Evolutionary conservation across 2,113 vertebrate genomes (phyloP).

Genomic region (Corythornis vintsioides): DNA sequence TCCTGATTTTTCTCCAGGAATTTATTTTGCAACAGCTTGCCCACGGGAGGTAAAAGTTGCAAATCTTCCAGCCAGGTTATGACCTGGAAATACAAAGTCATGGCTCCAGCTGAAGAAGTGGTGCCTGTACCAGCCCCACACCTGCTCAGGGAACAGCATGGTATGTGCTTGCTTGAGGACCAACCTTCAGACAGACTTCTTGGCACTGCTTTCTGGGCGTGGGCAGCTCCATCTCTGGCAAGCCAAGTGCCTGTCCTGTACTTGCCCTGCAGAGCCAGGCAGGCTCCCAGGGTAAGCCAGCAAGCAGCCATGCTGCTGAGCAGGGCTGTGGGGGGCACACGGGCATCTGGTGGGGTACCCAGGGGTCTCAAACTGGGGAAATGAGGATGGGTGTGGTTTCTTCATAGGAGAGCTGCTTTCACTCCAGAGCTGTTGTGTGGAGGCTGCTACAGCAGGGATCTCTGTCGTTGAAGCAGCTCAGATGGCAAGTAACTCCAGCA

Average conservation of each 20-base stretch:
- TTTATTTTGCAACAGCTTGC: neutral
- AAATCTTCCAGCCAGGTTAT: neutral
- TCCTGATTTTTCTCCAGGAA: neutral
- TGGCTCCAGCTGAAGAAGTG: neutral
- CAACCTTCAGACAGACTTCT: neutral
- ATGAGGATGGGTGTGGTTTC: neutral
- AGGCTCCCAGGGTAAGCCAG: neutral
- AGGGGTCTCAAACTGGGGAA: neutral
- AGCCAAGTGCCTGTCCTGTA: neutral
- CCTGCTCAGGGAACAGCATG: neutral
- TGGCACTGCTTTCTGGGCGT: accelerated
- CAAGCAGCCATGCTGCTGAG: neutral
- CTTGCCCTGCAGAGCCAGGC: neutral
- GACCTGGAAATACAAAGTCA: neutral
- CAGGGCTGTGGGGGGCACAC: neutral
- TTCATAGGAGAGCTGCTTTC: neutral
- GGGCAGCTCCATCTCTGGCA: neutral
- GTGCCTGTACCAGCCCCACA: neutral
- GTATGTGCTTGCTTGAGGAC: neutral
- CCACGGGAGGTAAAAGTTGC: neutral
- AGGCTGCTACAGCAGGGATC: neutral
- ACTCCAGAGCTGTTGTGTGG: neutral
- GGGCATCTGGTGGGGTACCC: accelerated
- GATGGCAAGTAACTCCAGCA: neutral
- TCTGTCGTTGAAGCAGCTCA: neutral